Conservation (phyloP, 2,888 invertebrate species). For the Tuta absoluta region DNA sequence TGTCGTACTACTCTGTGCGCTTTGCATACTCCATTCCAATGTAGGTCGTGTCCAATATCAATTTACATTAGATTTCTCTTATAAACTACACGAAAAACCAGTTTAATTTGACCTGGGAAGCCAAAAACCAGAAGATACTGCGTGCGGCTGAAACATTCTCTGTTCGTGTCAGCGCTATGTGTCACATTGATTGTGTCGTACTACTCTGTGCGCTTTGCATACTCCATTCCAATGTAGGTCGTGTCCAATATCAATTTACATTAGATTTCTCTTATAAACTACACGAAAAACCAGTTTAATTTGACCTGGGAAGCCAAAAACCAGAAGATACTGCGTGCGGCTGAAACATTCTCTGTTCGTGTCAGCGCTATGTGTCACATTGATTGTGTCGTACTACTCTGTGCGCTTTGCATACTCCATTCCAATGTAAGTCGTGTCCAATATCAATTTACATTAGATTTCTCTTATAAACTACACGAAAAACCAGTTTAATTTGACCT, state of each 20-base stretch:
- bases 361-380: background rate
- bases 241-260: background rate
- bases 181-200: background rate
- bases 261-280: too few species aligned
- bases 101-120: too few species aligned
- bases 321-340: too few species aligned
- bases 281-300: too few species aligned
- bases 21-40: slow-evolving; percentile 80
- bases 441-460: too few species aligned
- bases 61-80: too few species aligned
- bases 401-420: slow-evolving; percentile 77
- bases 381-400: background rate
- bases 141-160: too few species aligned
- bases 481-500: too few species aligned
- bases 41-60: background rate
- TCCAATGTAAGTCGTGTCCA: slow-evolving; percentile 49
- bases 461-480: too few species aligned
- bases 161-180: background rate
- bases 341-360: background rate
- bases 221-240: slow-evolving; percentile 65
- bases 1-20: slow-evolving; percentile 81
- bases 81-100: too few species aligned
- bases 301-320: too few species aligned
- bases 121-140: too few species aligned
- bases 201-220: slow-evolving; percentile 63